Base-by-base conservation (phyloP, 2,888 invertebrate species). In the Microctonus hyperodae region DNA sequence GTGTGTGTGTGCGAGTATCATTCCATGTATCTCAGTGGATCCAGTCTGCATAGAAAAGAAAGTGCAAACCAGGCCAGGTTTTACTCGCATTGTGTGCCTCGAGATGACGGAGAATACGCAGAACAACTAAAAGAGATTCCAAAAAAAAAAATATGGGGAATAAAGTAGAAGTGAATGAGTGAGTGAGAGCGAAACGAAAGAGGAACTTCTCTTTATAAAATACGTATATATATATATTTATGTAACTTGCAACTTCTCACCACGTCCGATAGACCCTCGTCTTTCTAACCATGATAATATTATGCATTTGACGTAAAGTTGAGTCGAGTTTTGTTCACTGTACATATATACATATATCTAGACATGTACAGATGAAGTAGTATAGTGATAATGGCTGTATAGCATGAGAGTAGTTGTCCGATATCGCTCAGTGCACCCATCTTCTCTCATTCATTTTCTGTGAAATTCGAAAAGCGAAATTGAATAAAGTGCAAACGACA, bases 231-330 rank as follows among this genome's bases (percentile, higher is more conserved):
- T 11, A 61, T 50, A 61, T 50, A 37, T 51, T 16, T 25, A 23
- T 44, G 33, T 23, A 50, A 58, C 58, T 61, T 23, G 69, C 64
- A 64, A 70, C 58, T 69, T 70, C 62, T 70, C 68, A 69, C 64
- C 55, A 57, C 35, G 60, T 57, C 35, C 37, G 57, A 72, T 65
- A 64, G 64, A 69, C 57, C 65, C 58, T 67, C 60, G 65, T 65
- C 69, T 53, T 67, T 55, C 40, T 40, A 28, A 22, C 58, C 51
- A 63, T 59, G 69, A 73, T 71, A 70, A 72, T 71, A 63, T 70
- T 66, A 69, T 72, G 72, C 70, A 67, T 72, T 70, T 72, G 72
- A 72, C 69, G 72, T 68, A 68, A 70, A 71, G 70, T 73, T 70
- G 68, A 70, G 63, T 69, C 60, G 67, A 68, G 67, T 67, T 62